Base-by-base conservation (phyloP, 2,113 vertebrate species). In the Mormyrus lacerda region DNA sequence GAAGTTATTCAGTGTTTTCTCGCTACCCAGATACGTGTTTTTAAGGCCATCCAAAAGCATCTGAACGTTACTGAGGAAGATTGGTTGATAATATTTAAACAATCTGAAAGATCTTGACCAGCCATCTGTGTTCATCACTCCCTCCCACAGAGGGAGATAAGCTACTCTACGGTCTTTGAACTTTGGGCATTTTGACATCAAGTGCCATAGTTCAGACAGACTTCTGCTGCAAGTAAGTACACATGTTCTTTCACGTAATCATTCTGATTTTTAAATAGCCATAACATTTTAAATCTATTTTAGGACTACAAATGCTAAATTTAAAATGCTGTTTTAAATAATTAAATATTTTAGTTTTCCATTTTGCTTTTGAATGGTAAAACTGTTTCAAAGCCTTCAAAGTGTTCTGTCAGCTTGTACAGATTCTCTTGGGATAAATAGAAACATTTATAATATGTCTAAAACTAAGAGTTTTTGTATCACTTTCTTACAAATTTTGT, bases 151-250 rank as follows among this genome's bases (percentile, higher is more conserved):
- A 58, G 50, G 50, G 85, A 87, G 85, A 87, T 87, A 55, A 87
- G 48, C 31, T 53, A 48, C 48, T 55, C 13, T 58, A 50, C 1
- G 85, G 13, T 53, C 85, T 87, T 87, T 87, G 85, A 87, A 87
- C 85, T 87, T 31, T 21, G 50, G 48, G n/a, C 17, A 9, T 50
- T 86, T 31, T 53, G 48, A 87, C 48, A 55, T 50, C 31, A 19
- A 55, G 85, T 27, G n/a, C 85, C 85, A 87, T 87, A 87, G 85
- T 87, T 39, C 85, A 87, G 48, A 53, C 31, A 53, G 31, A 35
- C 50, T 21, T 50, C 85, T 58, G 27, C 47, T 27, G 21, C 83
- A 27, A 11, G 83, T 85, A 85, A 85, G 83, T 85, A 47, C n/a
- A 48, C 83, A 9, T 50, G 44, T 85, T 85, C 83, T 85, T 27